Conservation (phyloP, 2,888 invertebrate species). For the Ochlodes sylvanus region DNA sequence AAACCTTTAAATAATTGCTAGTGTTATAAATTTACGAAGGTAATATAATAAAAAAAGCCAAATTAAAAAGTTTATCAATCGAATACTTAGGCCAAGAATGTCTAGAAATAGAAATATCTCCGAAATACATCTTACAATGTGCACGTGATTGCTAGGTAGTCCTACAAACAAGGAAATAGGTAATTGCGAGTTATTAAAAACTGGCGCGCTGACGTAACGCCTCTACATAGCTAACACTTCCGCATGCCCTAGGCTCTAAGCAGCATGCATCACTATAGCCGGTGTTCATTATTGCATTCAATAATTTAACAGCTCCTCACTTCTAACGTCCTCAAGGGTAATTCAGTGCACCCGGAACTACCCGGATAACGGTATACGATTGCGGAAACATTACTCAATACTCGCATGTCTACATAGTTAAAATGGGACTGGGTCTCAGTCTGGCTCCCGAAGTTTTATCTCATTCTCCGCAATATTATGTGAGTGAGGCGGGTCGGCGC, state of each 20-base stretch:
- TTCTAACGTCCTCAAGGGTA: slow-evolving; percentile 41
- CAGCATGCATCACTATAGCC: slow-evolving; percentile 33
- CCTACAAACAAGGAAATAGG: slow-evolving; percentile 79
- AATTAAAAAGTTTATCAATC: background rate
- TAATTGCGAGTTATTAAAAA: slow-evolving; percentile 80
- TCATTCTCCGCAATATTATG: slow-evolving; percentile 66
- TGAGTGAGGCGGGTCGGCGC: slow-evolving; percentile 55
- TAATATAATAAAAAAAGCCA: no score
- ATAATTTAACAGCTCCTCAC: slow-evolving; percentile 4
- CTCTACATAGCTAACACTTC: slow-evolving; percentile 71
- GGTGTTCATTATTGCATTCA: slow-evolving; percentile 17
- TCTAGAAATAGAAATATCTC: background rate
- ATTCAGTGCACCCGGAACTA: slow-evolving; percentile 44
- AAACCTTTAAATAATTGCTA: background rate
- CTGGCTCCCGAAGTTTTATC: slow-evolving; percentile 80
- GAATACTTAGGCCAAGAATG: background rate
- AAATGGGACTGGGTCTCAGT: slow-evolving; percentile 76
- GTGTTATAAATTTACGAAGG: no score
- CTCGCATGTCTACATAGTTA: slow-evolving; percentile 62
- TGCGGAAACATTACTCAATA: slow-evolving; percentile 66
- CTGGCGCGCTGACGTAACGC: slow-evolving; percentile 81
- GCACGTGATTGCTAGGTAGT: slow-evolving; percentile 42
- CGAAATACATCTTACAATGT: slow-evolving; percentile 13
- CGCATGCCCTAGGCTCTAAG: slow-evolving; percentile 69
- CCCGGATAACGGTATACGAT: slow-evolving; percentile 61